These are phyloP conservation scores for Lepidothrix coronata DNA, from an alignment of 2,113 vertebrate genomes.

Conservation along the genomic window DNA sequence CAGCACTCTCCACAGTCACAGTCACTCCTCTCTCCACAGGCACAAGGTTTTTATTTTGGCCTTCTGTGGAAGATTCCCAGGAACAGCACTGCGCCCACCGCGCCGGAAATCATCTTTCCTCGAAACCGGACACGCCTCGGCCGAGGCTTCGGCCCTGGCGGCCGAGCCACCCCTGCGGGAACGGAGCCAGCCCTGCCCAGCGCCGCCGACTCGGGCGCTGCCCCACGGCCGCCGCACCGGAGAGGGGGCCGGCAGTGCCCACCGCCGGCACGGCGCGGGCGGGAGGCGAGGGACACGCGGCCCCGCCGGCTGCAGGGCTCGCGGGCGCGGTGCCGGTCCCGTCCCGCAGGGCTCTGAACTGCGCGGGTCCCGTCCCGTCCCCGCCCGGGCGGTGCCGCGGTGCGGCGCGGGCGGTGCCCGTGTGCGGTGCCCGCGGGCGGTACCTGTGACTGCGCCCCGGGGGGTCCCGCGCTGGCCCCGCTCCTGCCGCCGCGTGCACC, in stretches of 20 bases:
- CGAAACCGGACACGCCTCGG: neutral
- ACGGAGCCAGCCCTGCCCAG: neutral
- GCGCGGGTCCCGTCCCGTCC: neutral
- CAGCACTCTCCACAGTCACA: neutral
- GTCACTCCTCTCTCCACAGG: neutral
- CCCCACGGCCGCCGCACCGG: neutral
- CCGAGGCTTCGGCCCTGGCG: neutral
- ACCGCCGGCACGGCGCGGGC: fast-evolving
- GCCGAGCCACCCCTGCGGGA: neutral
- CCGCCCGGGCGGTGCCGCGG: neutral
- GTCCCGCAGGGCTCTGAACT: neutral
- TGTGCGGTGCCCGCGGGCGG: too few relatives aligned
- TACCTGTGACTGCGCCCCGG: neutral
- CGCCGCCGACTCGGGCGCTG: neutral
- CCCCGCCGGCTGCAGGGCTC: neutral
- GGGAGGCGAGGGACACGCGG: neutral
- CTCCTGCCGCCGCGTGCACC: slow-evolving; percentile 30
- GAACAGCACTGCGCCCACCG: neutral
- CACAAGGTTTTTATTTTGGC: fast-evolving
- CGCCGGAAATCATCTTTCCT: neutral
- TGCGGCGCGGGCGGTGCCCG: too few relatives aligned
- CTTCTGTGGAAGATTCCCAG: fast-evolving
- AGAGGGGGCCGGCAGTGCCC: neutral
- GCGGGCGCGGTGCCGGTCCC: neutral
- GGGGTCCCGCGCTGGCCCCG: neutral